These are phyloP conservation scores for Campoplex nolae DNA, from an alignment of 2,888 invertebrate genomes.

Conservation along the genomic window DNA sequence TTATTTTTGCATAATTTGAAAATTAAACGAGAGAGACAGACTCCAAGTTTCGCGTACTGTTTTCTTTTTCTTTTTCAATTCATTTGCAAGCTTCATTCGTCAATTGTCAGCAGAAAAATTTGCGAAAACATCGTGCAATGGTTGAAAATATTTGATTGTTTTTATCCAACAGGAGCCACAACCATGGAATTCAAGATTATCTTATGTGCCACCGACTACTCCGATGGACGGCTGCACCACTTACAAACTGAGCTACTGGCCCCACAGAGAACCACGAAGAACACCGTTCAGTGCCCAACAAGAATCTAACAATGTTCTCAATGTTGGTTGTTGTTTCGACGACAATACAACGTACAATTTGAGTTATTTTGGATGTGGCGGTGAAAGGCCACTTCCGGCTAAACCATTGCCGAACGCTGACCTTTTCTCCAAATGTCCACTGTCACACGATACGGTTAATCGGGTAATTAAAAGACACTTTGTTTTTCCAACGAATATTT, in stretches of 20 bases:
- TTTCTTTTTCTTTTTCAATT: neutral
- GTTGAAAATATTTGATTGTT: neutral
- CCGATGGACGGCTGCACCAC: slow-evolving; percentile 80
- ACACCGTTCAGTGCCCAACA: slow-evolving; percentile 71
- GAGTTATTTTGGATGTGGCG: slow-evolving; percentile 80
- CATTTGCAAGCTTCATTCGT: no score
- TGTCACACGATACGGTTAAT: slow-evolving; percentile 79
- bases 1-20: no score
- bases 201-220: slow-evolving; percentile 75
- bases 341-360: slow-evolving; percentile 81
- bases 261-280: slow-evolving; percentile 73
- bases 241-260: slow-evolving; percentile 82
- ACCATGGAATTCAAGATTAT: slow-evolving; percentile 73
- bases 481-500: no score
- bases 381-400: slow-evolving; percentile 75
- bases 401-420: slow-evolving; percentile 70
- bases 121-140: neutral
- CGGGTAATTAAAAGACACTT: slow-evolving; percentile 68
- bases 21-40: no score
- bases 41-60: no score
- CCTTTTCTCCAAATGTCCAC: slow-evolving; percentile 75
- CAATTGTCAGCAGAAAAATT: no score
- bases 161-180: slow-evolving; percentile 74
- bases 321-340: slow-evolving; percentile 77
- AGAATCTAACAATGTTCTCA: slow-evolving; percentile 77